Percentiles rank a stretch among this genome's conserved stretches.
phyloP scores from a whole-genome alignment of 2,113 vertebrate genomes.

The Lasiurus cinereus region DNA sequence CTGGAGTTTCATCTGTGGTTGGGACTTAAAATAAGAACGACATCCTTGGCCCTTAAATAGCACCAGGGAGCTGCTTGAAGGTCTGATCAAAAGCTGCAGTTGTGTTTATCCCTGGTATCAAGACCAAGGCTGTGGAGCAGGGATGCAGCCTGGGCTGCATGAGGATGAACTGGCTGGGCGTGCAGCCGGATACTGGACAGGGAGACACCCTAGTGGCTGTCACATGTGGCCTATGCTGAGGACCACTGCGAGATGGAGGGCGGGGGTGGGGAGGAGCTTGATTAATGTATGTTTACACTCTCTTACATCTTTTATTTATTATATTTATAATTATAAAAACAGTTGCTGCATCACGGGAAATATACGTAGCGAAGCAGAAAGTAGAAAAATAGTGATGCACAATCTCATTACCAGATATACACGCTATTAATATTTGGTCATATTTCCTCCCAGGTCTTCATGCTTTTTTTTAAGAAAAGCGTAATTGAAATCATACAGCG shows the following conservation, averaged over 20 bases:
- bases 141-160: fast-evolving
- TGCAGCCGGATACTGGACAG: fast-evolving
- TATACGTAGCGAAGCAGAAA: neutral
- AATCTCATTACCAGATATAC: neutral
- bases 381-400: neutral
- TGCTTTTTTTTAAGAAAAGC: neutral
- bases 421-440: neutral
- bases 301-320: neutral
- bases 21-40: neutral
- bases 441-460: neutral
- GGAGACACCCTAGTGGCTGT: fast-evolving
- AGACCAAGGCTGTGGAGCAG: fast-evolving
- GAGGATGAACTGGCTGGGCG: fast-evolving
- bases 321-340: neutral
- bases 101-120: neutral
- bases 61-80: neutral
- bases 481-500: conserved; percentile 15
- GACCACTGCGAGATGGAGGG: no score
- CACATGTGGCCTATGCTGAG: fast-evolving
- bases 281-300: fast-evolving
- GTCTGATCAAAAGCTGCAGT: neutral
- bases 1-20: neutral
- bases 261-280: no score
- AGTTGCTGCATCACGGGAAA: neutral
- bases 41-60: neutral